Percentiles rank a stretch among this genome's conserved stretches.
These are phyloP conservation scores for Gavialis gangeticus DNA, from an alignment of 2,113 vertebrate genomes.

Conservation along the genomic window DNA sequence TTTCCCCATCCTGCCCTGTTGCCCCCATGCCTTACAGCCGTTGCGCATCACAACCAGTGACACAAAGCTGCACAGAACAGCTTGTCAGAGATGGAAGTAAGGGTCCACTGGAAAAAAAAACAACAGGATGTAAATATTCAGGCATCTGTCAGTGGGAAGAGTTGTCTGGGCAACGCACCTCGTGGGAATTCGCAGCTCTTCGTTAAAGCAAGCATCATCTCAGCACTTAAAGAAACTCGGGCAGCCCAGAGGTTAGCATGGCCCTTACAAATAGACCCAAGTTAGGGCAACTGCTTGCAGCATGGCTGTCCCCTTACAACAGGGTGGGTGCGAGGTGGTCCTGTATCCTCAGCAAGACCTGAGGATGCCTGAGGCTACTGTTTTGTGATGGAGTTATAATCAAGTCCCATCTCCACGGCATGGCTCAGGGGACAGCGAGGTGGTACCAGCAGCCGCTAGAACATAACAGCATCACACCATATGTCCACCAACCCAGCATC, in stretches of 20 bases:
- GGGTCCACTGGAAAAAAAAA: too few relatives aligned
- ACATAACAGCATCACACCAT: too few relatives aligned
- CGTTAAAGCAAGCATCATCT: background rate
- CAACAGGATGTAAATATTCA: background rate
- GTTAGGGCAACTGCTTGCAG: background rate
- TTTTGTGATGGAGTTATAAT: too few relatives aligned
- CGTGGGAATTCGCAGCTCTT: background rate
- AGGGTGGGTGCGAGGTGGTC: too few relatives aligned
- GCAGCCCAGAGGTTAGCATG: background rate
- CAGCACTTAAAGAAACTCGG: background rate
- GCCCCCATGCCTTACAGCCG: background rate
- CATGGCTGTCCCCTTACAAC: background rate
- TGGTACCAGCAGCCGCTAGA: too few relatives aligned
- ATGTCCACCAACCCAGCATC: too few relatives aligned
- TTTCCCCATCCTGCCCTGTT: background rate
- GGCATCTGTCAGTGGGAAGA: background rate
- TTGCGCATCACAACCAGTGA: background rate
- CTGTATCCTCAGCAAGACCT: too few relatives aligned
- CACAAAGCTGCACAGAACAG: too few relatives aligned
- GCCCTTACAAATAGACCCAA: background rate
- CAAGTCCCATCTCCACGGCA: too few relatives aligned
- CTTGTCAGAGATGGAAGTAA: background rate
- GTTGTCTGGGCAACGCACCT: background rate
- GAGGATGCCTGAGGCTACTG: too few relatives aligned
- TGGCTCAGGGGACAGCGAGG: too few relatives aligned